Base-by-base conservation (phyloP, 1,140 invertebrate genomes). In the Drosophila kohkoa region DNA sequence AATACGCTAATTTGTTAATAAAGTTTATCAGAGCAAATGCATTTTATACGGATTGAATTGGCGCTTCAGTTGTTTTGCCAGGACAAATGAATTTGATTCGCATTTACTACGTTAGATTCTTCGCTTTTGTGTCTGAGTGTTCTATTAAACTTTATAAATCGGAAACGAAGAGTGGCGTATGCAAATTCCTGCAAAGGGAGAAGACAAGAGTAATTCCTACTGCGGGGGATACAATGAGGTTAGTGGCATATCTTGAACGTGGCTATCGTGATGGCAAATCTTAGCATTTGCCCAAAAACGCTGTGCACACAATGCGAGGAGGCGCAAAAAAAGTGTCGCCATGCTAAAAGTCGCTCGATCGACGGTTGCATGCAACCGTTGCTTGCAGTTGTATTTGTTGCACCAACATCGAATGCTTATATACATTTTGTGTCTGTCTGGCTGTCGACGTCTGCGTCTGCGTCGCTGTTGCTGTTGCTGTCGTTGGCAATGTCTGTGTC, bases 311-410 rank as follows among this genome's bases (percentile, higher is more conserved):
- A 82, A 87, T 82, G 77, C 60, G 57, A 77, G 63, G 45, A 80
- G 82, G 79, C 69, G 70, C 66, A 83, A 80, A 43, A 85, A 86
- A 87, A 87, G 77, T 88, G 83, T 88, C 83, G 80, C 80, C 77
- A 83, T 82, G 35, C 77, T 79, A 72, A 81, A 80, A 87, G 76
- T 71, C 70, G 60, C 60, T 71, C 70, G 55, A 38, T 38, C 35
- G 20, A 68, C 69, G 43, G 57, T 43, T 41, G 48, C 64, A 55
- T 75, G 82, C 49, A 59, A 75, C 38, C 13, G 64, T 41, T 54
- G 46, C 62, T 38, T 38, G 35, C 35, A 38, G 10, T 25, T 25
- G 20, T 25, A 3, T 3, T 25, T 25, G 43, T 67, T 68, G 55
- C 65, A 59, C 28, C 45, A 41, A 43, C 54, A 25, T 43, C 74